A percentile compares a stretch with the other conserved stretches of the same genome.
These are phyloP conservation scores for Brassicogethes aeneus DNA, from an alignment of 2,888 invertebrate genomes.

Conservation along the genomic window DNA sequence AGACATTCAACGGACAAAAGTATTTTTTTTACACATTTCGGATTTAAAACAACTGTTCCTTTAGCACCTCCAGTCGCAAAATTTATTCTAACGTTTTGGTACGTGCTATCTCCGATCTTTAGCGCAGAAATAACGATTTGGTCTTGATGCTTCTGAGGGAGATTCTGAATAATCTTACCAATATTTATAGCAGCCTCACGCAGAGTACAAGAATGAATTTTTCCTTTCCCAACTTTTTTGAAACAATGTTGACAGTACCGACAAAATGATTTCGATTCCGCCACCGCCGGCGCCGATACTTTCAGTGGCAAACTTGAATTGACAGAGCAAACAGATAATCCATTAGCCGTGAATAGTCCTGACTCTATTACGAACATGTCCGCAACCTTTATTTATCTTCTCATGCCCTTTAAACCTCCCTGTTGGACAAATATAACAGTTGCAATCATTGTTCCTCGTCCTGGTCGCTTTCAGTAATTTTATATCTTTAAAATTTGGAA, in stretches of 20 bases:
- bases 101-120: neutral
- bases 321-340: neutral
- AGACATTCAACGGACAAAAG: neutral
- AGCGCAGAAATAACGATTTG: neutral
- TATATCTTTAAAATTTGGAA: neutral
- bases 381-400: neutral
- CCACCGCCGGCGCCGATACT: neutral
- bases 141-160: neutral
- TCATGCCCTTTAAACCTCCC: neutral
- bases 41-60: neutral
- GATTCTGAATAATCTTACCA: neutral
- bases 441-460: neutral
- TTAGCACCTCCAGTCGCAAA: neutral
- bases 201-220: neutral
- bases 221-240: neutral
- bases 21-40: neutral
- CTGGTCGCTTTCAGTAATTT: neutral
- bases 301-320: neutral
- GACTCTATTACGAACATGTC: neutral
- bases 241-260: neutral
- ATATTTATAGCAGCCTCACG: neutral
- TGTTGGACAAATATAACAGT: neutral
- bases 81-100: neutral
- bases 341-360: neutral
- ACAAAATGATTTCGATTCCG: neutral